Evolutionary conservation across 2,113 vertebrate species (phyloP).

Genomic region (Brachypteracias leptosomus): DNA sequence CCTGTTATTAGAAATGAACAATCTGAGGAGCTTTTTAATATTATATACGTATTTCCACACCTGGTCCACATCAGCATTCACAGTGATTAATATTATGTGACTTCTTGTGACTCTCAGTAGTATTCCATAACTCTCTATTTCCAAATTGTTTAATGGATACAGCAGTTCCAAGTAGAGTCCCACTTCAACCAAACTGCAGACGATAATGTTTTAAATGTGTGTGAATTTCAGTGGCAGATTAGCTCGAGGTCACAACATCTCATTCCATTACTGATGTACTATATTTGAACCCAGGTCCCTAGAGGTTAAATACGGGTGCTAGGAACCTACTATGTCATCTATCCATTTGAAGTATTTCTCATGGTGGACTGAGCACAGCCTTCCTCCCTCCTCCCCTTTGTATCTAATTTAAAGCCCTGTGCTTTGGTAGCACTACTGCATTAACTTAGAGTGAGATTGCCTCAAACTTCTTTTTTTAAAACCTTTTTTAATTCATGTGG

Average conservation of each 20-base stretch:
- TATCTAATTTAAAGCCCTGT: neutral
- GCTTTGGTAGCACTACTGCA: neutral
- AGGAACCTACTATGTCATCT: neutral
- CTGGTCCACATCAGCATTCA: neutral
- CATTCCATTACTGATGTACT: neutral
- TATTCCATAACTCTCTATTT: neutral
- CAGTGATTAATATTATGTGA: neutral
- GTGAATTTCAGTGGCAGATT: neutral
- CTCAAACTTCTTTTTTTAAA: neutral
- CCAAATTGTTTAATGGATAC: neutral
- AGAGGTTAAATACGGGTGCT: neutral
- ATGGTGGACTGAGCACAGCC: neutral
- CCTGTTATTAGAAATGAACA: neutral
- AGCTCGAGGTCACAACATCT: neutral
- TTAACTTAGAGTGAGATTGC: neutral
- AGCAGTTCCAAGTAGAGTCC: neutral
- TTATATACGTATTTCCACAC: neutral
- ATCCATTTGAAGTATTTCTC: neutral
- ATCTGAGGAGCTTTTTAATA: neutral
- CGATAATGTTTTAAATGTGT: neutral
- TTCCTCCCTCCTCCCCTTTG: neutral
- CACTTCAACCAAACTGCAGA: neutral
- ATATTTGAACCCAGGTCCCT: neutral
- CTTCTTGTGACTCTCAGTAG: neutral
- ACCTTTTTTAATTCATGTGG: neutral